A percentile compares a stretch with the other conserved stretches of the same genome.
These are phyloP conservation scores for Pandemis cinnamomeana DNA, from an alignment of 2,888 invertebrate genomes.

Conservation along the genomic window DNA sequence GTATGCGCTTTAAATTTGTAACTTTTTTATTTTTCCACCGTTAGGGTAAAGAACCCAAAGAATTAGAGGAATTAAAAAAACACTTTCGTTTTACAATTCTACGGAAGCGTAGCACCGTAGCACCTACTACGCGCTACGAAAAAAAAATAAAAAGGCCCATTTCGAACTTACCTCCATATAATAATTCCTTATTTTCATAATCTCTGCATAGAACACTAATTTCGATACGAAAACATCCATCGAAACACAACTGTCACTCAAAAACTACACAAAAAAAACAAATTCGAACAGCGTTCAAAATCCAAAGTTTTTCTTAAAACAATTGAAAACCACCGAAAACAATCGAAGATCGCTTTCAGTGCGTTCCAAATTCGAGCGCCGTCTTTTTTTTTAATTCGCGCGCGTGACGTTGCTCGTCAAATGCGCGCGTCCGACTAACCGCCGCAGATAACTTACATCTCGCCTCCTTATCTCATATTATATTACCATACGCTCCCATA, in stretches of 20 bases:
- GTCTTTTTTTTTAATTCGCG: constrained; percentile 40
- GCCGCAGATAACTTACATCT: constrained; percentile 68
- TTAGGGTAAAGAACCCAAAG: neutral
- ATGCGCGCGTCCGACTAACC: constrained; percentile 80
- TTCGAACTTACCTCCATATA: constrained; percentile 74
- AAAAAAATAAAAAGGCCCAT: constrained; percentile 27
- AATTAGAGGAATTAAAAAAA: neutral
- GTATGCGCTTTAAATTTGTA: too few relatives aligned
- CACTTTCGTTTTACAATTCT: neutral
- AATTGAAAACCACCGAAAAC: neutral
- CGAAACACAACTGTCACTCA: constrained; percentile 20
- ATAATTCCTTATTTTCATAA: constrained; percentile 80
- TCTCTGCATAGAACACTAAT: constrained; percentile 55
- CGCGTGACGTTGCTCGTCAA: constrained; percentile 70
- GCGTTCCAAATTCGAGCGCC: constrained; percentile 49
- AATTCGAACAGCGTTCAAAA: neutral
- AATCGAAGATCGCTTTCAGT: neutral
- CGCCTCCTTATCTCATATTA: constrained; percentile 69
- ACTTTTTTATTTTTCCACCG: too few relatives aligned
- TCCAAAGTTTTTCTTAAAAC: neutral
- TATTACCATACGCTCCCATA: constrained; percentile 75
- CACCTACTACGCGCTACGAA: constrained; percentile 25
- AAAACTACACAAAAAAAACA: neutral
- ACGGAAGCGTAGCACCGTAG: constrained; percentile 29
- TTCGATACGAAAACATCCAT: constrained; percentile 57